Conservation (phyloP, 2,113 vertebrate species). For the Myotis yumanensis region DNA sequence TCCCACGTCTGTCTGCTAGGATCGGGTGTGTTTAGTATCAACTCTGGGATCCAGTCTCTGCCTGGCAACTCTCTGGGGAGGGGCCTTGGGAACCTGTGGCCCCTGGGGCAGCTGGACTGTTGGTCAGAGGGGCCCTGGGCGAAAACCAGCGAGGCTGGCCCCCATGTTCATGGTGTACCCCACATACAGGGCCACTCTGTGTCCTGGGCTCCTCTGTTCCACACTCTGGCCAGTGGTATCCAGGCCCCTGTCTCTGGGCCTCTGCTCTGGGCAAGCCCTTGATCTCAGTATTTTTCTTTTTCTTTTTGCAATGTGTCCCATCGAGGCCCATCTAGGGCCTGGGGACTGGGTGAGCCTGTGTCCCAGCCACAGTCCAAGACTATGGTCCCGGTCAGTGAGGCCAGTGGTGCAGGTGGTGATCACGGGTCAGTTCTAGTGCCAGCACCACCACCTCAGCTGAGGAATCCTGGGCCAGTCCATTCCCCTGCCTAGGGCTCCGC, state of each 20-base stretch:
- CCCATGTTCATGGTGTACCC: rapidly evolving
- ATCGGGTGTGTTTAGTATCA: background rate
- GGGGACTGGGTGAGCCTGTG: background rate
- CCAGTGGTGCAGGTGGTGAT: rapidly evolving
- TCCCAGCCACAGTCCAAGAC: background rate
- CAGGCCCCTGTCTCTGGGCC: background rate
- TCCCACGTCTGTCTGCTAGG: constrained; percentile 27
- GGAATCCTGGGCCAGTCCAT: background rate
- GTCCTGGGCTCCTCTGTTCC: background rate
- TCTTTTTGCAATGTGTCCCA: background rate
- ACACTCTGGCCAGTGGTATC: background rate
- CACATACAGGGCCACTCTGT: rapidly evolving
- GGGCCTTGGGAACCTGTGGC: rapidly evolving
- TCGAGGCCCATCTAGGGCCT: background rate
- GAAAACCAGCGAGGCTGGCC: rapidly evolving
- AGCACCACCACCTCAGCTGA: background rate
- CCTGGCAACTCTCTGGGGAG: background rate
- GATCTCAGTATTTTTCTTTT: background rate
- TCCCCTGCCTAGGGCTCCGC: background rate
- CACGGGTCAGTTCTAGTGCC: background rate
- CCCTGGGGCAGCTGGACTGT: background rate
- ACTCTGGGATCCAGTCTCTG: background rate
- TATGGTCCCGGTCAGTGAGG: background rate
- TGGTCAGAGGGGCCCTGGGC: background rate
- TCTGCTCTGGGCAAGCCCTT: background rate